Conservation (phyloP, 2,888 invertebrate genomes). For the Eulithis testata region DNA sequence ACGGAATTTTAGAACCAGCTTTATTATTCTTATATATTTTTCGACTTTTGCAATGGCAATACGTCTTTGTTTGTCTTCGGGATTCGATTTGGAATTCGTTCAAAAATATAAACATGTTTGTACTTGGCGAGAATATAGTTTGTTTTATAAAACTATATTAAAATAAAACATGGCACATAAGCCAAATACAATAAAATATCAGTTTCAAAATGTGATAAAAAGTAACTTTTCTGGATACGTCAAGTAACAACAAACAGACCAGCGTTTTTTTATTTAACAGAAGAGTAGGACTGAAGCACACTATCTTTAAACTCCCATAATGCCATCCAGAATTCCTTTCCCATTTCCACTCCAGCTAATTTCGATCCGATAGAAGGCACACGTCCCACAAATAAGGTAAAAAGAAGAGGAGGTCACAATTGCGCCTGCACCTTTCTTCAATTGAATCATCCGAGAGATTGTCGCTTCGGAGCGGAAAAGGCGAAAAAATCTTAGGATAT, state of each 20-base stretch:
- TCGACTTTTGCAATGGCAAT: conserved; percentile 17
- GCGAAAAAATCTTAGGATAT: conserved; percentile 28
- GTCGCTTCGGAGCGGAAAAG: conserved; percentile 46
- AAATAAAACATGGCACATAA: conserved; percentile 3
- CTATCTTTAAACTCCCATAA: conserved; percentile 1
- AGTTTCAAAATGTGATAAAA: no score
- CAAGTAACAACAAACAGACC: no score
- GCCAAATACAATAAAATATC: background rate
- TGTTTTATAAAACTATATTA: background rate
- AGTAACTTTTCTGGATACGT: no score
- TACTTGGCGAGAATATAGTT: conserved; percentile 21
- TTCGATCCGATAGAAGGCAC: conserved; percentile 30
- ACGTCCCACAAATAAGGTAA: conserved; percentile 35
- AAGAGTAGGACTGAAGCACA: background rate
- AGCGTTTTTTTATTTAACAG: no score
- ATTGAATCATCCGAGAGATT: conserved; percentile 64
- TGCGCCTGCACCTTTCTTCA: conserved; percentile 47
- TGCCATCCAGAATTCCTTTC: conserved; percentile 1
- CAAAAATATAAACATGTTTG: conserved; percentile 34
- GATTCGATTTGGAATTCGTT: conserved; percentile 37
- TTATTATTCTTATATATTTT: conserved; percentile 40
- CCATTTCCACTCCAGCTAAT: conserved; percentile 31
- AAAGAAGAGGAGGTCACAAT: conserved; percentile 40
- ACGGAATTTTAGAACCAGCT: conserved; percentile 50
- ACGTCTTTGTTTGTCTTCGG: conserved; percentile 36